Base-by-base conservation (phyloP, 37 sponge, comb jelly and placozoan species). In the Oopsacas minuta region DNA sequence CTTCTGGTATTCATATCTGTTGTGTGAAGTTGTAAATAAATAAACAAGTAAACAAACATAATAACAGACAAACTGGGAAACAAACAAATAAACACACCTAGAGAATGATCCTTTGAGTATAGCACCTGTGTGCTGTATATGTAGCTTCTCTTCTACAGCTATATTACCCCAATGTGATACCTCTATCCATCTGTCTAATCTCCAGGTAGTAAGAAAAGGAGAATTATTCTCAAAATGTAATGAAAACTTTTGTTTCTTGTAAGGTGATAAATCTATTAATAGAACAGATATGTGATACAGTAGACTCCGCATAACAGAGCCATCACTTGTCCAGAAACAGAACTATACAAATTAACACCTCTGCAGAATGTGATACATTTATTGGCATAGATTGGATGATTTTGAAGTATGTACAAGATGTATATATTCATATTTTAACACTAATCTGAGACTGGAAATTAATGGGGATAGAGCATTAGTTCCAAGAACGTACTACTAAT, bases 91-190 rank as follows among this genome's bases (percentile, higher is more conserved):
- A 42, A 8, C 8, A 42, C 49, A 61, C 75, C 75, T 88, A 36
- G 90, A 89, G 81, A 90, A 92, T n/a, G 93, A 81, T 0, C 93
- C 93, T 38, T 85, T 90, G n/a, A 92, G 86, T 34, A 38, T 22
- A 0, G 89, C 93, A 32, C 93, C 91, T 36, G 75, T 87, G 39
- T 97, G 98, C 8, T 69, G 32, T 69, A 97, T 87, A 38, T 89
- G 89, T 0, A 91, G 49, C 37, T 89, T 86, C 83, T 97, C 98
- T 86, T 97, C 98, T 28, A 97, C 98, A 0, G 95, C 95, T 36
- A 97, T 87, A 81, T 94, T 94, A 8, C 98, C 98, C 98, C 98
- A 97, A 85, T 97, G 98, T 25, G 98, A 97, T 15, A 96, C 89
- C 86, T 97, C 95, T 22, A 97, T 91, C 52, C 90, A 37, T 23